Evolutionary conservation across 1,140 invertebrate species (phyloP).

Genomic region (Teleogryllus occipitalis): DNA sequence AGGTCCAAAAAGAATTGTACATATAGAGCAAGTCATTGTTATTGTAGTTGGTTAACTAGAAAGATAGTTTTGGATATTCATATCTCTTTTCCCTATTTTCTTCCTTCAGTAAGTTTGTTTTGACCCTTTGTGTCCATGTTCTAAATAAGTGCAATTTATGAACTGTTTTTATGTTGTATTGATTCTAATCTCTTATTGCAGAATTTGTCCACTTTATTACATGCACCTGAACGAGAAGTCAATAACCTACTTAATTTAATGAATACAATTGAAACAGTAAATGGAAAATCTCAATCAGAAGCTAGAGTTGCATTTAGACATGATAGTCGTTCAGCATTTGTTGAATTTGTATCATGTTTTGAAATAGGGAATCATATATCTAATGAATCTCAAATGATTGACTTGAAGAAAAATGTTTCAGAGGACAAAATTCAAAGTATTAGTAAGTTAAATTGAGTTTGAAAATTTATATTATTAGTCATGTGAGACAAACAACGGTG

Average conservation of each 20-base stretch:
- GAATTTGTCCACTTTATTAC: not conserved
- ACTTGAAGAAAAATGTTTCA: conserved; percentile 31
- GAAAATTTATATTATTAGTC: not conserved
- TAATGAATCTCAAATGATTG: conserved; percentile 22
- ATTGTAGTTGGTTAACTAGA: no score
- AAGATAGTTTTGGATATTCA: no score
- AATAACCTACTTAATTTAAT: conserved; percentile 7
- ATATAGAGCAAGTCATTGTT: no score
- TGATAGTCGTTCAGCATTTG: conserved; percentile 31
- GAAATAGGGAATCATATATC: conserved; percentile 32
- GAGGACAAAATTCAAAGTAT: conserved; percentile 34
- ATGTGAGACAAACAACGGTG: not conserved
- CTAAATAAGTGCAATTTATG: no score
- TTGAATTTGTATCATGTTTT: conserved; percentile 47
- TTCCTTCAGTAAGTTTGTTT: no score
- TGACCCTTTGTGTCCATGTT: no score
- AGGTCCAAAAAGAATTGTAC: no score
- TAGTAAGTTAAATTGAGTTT: conserved; percentile 28
- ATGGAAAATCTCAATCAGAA: conserved; percentile 25
- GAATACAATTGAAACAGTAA: conserved; percentile 7
- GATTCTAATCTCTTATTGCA: not conserved
- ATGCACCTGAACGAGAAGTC: conserved; percentile 17
- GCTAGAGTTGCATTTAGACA: conserved; percentile 38
- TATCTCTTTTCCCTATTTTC: no score
- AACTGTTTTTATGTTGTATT: no score